Conservation (phyloP, 2,888 invertebrate genomes). For the Zelleria hepariella region DNA sequence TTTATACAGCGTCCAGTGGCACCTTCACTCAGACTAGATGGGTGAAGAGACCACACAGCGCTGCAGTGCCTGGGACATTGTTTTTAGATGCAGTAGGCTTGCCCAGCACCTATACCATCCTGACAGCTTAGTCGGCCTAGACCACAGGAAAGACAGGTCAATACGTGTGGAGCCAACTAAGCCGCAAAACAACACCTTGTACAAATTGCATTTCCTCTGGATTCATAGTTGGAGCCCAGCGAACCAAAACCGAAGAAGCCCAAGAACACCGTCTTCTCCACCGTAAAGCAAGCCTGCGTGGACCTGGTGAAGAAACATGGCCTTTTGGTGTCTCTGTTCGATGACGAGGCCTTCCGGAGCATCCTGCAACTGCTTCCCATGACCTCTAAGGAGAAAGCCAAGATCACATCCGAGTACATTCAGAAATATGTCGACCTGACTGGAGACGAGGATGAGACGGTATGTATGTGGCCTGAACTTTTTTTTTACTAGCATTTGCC, state of each 20-base stretch:
- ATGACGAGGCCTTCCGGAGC: not conserved
- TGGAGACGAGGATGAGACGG: not conserved
- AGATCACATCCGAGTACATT: slow-evolving; percentile 1
- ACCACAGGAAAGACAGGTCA: no score
- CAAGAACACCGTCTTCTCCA: not conserved
- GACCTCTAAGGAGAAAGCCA: not conserved
- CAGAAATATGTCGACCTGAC: not conserved
- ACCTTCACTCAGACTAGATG: no score
- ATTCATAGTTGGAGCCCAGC: not conserved
- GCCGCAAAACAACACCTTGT: no score
- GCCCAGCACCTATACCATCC: no score
- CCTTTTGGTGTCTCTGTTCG: not conserved
- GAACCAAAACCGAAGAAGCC: not conserved
- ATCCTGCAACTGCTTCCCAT: not conserved
- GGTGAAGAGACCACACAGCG: no score
- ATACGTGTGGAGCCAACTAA: no score
- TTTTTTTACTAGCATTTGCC: no score
- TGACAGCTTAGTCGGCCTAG: no score
- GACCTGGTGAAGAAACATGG: not conserved
- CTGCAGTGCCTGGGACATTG: no score
- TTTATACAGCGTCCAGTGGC: no score
- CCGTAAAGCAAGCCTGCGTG: not conserved
- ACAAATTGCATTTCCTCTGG: not conserved
- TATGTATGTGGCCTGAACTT: no score
- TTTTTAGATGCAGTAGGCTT: no score